Evolutionary conservation across 2,113 vertebrate species (phyloP).

Genomic region (Python bivittatus): DNA sequence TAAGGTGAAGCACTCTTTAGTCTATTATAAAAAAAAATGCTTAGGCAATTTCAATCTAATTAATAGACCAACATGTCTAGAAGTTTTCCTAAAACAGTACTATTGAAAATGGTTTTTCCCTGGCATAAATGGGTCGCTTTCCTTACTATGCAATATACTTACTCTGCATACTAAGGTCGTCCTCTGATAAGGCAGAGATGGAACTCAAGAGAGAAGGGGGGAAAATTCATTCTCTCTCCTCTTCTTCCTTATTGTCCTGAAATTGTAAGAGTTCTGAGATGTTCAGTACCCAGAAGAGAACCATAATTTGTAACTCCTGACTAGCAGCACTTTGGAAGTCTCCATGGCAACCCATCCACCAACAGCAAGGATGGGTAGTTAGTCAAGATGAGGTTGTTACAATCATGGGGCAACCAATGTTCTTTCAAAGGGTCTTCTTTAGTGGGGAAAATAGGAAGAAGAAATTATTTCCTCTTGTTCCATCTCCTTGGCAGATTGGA

Average conservation of each 20-base stretch:
- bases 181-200: neutral
- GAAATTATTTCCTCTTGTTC: constrained; percentile 73
- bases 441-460: constrained; percentile 43
- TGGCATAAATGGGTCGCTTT: neutral
- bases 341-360: constrained; percentile 75
- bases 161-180: neutral
- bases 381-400: constrained; percentile 68
- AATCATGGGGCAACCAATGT: constrained; percentile 73
- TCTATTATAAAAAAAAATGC: too few species aligned
- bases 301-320: constrained; percentile 70
- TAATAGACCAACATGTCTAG: too few species aligned
- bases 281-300: constrained; percentile 72
- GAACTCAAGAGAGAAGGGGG: neutral
- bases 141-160: neutral
- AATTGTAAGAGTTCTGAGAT: constrained; percentile 64
- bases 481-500: constrained; percentile 62
- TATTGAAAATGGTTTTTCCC: neutral
- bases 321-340: constrained; percentile 54
- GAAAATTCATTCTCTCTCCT: neutral
- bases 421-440: constrained; percentile 75
- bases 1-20: too few species aligned
- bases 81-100: neutral
- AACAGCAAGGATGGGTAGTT: constrained; percentile 62
- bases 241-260: constrained; percentile 43
- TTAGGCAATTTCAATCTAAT: too few species aligned